These are phyloP conservation scores for Mastacembelus armatus DNA, from an alignment of 2,797 vertebrate species.

Conservation along the genomic window DNA sequence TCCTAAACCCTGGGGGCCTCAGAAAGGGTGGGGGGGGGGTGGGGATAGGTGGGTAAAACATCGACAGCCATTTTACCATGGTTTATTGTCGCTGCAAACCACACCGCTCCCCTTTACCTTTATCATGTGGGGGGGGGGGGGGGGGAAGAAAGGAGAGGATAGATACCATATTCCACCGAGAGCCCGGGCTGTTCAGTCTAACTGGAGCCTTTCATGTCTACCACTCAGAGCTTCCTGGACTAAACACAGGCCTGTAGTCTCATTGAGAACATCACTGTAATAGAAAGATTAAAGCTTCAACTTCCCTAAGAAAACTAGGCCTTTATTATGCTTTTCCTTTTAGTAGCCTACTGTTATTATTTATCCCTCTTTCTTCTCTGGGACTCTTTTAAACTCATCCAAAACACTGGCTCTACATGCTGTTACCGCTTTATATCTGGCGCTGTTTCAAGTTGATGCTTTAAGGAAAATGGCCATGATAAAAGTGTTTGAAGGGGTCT, in stretches of 20 bases:
- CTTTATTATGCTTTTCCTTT: constrained; percentile 82
- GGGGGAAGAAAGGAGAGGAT: constrained; percentile 55
- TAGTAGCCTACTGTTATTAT: constrained; percentile 79
- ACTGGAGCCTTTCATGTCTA: constrained; percentile 81
- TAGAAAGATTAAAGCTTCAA: constrained; percentile 83
- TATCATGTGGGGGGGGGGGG: constrained; percentile 51
- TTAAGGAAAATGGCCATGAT: constrained; percentile 78
- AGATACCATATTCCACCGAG: constrained; percentile 67
- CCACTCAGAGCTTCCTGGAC: constrained; percentile 78
- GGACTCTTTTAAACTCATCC: constrained; percentile 83
- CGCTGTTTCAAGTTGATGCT: constrained; percentile 80
- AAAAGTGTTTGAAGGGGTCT: constrained; percentile 78
- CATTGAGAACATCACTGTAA: constrained; percentile 84
- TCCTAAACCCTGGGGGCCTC: constrained; percentile 80
- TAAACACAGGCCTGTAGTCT: constrained; percentile 78
- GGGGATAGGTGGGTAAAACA: constrained; percentile 52
- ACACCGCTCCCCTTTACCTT: constrained; percentile 68
- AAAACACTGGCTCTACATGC: constrained; percentile 80
- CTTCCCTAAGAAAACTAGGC: constrained; percentile 77
- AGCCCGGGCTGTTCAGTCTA: constrained; percentile 55
- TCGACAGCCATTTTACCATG: constrained; percentile 69
- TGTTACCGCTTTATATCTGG: constrained; percentile 83
- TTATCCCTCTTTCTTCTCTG: constrained; percentile 80
- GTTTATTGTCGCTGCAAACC: constrained; percentile 67
- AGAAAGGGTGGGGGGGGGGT: constrained; percentile 31